These are phyloP conservation scores for Rhyacophila evoluta DNA, from an alignment of 2,888 invertebrate genomes.

Conservation along the genomic window DNA sequence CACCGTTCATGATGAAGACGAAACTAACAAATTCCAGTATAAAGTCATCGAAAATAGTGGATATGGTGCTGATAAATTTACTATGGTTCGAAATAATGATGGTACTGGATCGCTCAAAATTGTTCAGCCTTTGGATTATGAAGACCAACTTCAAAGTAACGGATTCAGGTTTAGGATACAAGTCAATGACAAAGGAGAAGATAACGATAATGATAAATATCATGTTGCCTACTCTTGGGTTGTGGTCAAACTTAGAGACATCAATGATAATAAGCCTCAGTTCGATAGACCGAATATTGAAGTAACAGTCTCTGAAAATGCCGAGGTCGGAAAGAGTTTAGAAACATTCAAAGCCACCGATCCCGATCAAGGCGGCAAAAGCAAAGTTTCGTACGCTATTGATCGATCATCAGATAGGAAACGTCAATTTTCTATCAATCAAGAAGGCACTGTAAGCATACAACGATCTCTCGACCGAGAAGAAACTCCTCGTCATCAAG, in stretches of 20 bases:
- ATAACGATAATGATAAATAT: slow-evolving; percentile 96
- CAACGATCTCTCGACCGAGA: slow-evolving; percentile 93
- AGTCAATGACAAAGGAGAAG: slow-evolving; percentile 94
- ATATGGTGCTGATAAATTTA: slow-evolving; percentile 96
- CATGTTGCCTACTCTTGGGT: slow-evolving; percentile 98
- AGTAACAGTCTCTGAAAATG: slow-evolving; percentile 92
- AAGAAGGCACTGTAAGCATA: slow-evolving; percentile 95
- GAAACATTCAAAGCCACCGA: slow-evolving; percentile 96
- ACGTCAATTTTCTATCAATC: slow-evolving; percentile 93
- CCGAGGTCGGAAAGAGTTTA: slow-evolving; percentile 88
- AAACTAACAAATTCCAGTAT: slow-evolving; percentile 96
- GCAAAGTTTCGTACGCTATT: slow-evolving; percentile 91
- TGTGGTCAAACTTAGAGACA: slow-evolving; percentile 91
- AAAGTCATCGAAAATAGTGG: slow-evolving; percentile 95
- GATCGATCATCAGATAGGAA: slow-evolving; percentile 93
- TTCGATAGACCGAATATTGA: slow-evolving; percentile 95
- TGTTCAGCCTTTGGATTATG: slow-evolving; percentile 95
- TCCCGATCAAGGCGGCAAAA: slow-evolving; percentile 94
- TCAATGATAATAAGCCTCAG: slow-evolving; percentile 97
- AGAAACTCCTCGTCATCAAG: slow-evolving; percentile 95
- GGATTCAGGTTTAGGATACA: slow-evolving; percentile 96
- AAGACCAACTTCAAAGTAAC: slow-evolving; percentile 93
- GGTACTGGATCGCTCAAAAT: slow-evolving; percentile 96
- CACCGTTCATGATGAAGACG: slow-evolving; percentile 95
- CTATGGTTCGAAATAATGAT: slow-evolving; percentile 96